Conservation (phyloP, 2,888 invertebrate species). For the Priapulus caudatus region DNA sequence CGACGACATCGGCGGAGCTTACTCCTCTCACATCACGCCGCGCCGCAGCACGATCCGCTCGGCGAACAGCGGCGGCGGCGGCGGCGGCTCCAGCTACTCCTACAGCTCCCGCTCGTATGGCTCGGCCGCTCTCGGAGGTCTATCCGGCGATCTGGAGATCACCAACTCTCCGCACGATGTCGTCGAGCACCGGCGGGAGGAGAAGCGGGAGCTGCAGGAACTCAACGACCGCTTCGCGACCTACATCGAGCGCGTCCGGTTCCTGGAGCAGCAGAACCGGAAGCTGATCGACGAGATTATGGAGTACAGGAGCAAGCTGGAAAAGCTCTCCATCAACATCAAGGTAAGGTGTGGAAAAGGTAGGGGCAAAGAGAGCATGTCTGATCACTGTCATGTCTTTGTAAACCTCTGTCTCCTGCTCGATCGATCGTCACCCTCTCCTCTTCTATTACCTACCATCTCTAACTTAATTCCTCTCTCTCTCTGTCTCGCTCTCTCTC, state of each 20-base stretch:
- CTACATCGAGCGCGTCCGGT: conserved; percentile 43
- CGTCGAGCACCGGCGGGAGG: conserved; percentile 38
- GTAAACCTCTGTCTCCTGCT: too few relatives aligned
- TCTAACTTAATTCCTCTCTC: too few relatives aligned
- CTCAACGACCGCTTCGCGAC: conserved; percentile 44
- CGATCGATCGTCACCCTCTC: too few relatives aligned
- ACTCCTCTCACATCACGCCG: not conserved
- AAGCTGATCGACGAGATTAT: conserved; percentile 36
- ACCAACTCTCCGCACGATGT: conserved; percentile 38
- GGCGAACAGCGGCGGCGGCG: not conserved
- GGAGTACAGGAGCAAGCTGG: conserved; percentile 24
- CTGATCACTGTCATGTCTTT: too few relatives aligned
- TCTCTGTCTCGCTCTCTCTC: too few relatives aligned
- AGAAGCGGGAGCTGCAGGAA: conserved; percentile 45
- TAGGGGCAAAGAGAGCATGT: too few relatives aligned
- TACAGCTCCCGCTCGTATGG: not conserved
- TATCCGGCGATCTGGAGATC: conserved; percentile 9
- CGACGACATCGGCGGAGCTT: not conserved
- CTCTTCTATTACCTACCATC: too few relatives aligned
- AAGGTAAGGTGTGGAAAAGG: too few relatives aligned
- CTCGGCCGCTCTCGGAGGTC: conserved; percentile 7
- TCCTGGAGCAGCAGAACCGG: conserved; percentile 40
- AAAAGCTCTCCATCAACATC: not conserved
- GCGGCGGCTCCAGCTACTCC: not conserved
- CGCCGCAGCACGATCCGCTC: not conserved